phyloP scores from a whole-genome alignment of 2,888 invertebrate genomes.

The Drosophila maculinotata region DNA sequence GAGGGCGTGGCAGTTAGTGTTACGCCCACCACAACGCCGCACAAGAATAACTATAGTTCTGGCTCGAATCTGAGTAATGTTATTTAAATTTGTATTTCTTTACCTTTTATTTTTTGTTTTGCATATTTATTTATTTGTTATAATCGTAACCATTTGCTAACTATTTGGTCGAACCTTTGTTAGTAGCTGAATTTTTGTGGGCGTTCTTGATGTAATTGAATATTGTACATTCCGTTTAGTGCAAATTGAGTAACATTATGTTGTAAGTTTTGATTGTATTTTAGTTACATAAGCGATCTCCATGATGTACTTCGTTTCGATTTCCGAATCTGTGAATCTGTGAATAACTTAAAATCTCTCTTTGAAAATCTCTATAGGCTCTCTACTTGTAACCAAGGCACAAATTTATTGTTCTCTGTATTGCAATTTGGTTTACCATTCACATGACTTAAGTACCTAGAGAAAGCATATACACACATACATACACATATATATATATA shows the following conservation, averaged over 20 bases:
- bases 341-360: slow-evolving; percentile 46
- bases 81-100: slow-evolving; percentile 43
- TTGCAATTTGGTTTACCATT: slow-evolving; percentile 41
- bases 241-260: slow-evolving; percentile 54
- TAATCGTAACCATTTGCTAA: slow-evolving; percentile 16
- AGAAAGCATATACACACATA: slow-evolving; percentile 59
- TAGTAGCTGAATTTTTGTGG: slow-evolving; percentile 47
- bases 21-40: slow-evolving; percentile 68
- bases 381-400: slow-evolving; percentile 46
- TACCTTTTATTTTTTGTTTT: slow-evolving; percentile 15
- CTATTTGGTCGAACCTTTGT: slow-evolving; percentile 36
- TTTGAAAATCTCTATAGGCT: slow-evolving; percentile 28
- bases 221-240: slow-evolving; percentile 73
- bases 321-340: slow-evolving; percentile 42
- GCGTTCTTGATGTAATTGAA: slow-evolving; percentile 24
- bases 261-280: slow-evolving; percentile 43
- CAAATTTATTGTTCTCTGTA: slow-evolving; percentile 39
- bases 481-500: slow-evolving; percentile 33
- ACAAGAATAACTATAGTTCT: slow-evolving; percentile 41
- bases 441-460: slow-evolving; percentile 74
- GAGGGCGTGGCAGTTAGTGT: slow-evolving; percentile 85
- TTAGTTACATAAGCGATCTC: slow-evolving; percentile 70
- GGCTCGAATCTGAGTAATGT: slow-evolving; percentile 67
- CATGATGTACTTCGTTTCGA: slow-evolving; percentile 62
- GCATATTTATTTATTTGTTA: slow-evolving; percentile 39